Base-by-base conservation (phyloP, 2,113 vertebrate species). In the Hemicordylus capensis region DNA sequence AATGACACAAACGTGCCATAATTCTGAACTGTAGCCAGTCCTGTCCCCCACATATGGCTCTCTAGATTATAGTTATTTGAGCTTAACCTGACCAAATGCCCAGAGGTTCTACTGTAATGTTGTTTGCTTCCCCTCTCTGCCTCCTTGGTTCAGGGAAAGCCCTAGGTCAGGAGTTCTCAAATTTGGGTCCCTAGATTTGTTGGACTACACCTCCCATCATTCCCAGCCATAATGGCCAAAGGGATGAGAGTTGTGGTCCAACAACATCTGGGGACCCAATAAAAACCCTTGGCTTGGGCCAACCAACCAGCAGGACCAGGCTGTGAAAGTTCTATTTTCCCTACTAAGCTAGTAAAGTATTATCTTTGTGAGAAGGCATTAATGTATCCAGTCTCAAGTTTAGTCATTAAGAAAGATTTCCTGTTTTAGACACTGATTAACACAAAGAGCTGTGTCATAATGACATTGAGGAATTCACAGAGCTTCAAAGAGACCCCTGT, bases 401-500 rank as follows among this genome's bases (percentile, higher is more conserved):
- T 44, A 89, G 54, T 1, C 58, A 85, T 34, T 75, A 83, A 90
- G 17, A 72, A 74, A 6, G 2, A 39, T 90, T 93, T n/a, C 51
- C 77, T 63, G 4, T 74, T 93, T 87, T 66, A 89, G 48, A 81
- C 3, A 79, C 31, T 72, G 51, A 8, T 82, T 90, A 89, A 76
- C 42, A 76, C 3, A 85, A 84, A 89, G 67, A 74, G 73, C 28
- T 26, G 24, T 85, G 4, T 89, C 83, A n/a, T 4, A 56, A 1
- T 37, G 42, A 88, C 87, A 88, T 91, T 90, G 42, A 88, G 85
- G 85, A 73, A 91, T 87, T 90, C 59, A 69, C 67, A 26, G 7
- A 22, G 61, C 48, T 93, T 94, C 17, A 12, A 83, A 85, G 83
- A 88, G 46, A 61, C 48, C 74, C 59, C 80, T 34, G 17, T 91